A percentile compares a stretch with the other conserved stretches of the same genome.
phyloP scores from a whole-genome alignment of 2,888 invertebrate genomes.

The Epistrophella euchroma region DNA sequence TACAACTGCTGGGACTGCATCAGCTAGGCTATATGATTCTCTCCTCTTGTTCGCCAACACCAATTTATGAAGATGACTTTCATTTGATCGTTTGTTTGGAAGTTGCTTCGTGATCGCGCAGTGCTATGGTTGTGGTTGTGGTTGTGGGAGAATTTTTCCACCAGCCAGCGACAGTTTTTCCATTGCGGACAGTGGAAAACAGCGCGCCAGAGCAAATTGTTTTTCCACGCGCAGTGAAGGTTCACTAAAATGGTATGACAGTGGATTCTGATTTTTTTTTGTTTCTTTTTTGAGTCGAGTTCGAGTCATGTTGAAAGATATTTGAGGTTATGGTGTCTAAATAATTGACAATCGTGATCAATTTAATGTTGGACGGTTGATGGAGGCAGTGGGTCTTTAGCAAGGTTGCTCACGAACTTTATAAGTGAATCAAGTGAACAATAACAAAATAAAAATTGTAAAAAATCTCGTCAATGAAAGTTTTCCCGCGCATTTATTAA shows the following conservation, averaged over 20 bases:
- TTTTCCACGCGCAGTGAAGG: constrained; percentile 41
- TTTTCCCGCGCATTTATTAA: constrained; percentile 19
- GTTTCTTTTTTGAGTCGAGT: not conserved
- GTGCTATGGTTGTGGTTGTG: not conserved
- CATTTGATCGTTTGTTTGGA: constrained; percentile 41
- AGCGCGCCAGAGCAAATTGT: constrained; percentile 50
- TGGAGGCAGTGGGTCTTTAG: constrained; percentile 34
- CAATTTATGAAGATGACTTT: constrained; percentile 75
- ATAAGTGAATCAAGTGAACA: constrained; percentile 52
- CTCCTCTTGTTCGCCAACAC: constrained; percentile 37
- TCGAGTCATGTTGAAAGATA: constrained; percentile 47
- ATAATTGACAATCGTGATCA: constrained; percentile 75
- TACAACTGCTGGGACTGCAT: constrained; percentile 23
- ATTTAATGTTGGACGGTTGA: constrained; percentile 60
- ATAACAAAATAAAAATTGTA: constrained; percentile 25
- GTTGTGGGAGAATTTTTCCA: constrained; percentile 65
- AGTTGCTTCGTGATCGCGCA: constrained; percentile 19
- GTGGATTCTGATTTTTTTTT: not conserved
- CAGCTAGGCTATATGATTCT: constrained; percentile 5
- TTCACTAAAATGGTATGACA: constrained; percentile 29
- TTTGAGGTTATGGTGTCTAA: constrained; percentile 62
- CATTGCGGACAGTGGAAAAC: constrained; percentile 42
- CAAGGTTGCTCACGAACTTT: constrained; percentile 65
- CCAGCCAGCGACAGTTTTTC: constrained; percentile 57
- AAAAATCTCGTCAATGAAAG: constrained; percentile 35